Evolutionary conservation across 2,113 vertebrate genomes (phyloP), one percentile per base, ranked within the genome.

Genomic region (Tragelaphus buxtoni): DNA sequence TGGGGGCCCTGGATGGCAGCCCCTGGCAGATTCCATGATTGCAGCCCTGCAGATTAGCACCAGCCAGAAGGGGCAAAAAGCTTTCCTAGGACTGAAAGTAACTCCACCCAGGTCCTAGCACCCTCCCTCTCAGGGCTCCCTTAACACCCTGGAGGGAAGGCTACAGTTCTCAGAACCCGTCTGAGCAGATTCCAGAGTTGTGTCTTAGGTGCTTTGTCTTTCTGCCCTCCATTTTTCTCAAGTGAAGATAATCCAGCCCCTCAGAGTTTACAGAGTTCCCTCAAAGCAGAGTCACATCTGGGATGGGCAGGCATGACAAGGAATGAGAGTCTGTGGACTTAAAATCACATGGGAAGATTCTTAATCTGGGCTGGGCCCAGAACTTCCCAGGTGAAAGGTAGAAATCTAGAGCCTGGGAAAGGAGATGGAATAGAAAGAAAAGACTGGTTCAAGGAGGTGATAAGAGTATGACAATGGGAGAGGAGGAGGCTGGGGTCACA

Each of bases 101-200:
- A 39, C 72, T 32, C 45, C n/a, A 72, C 12, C 49, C 63, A 72
- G 69, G 77, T 90, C 88, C 82, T 82, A 81, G 17, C 3, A 42
- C n/a, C 60, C 72, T 32, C 91, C 81, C 47, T 45, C 11, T 63
- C 85, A n/a, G 17, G 30, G 56, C 58, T 42, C 56, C 49, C 17
- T 32, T 30, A 51, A 88, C 56, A 95, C 74, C 83, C 49, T 60
- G n/a, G n/a, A 82, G 82, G 32, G 35, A 90, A 65, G 65, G 18
- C 77, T 17, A 7, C 26, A 9, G 28, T 61, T 92, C 93, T 49
- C 45, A 91, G 92, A 97, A 96, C 93, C 87, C 87, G 92, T 96
- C 83, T 35, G 95, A 97, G 94, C 83, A 95, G 93, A 97, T 96
- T 94, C 95, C 95, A 88, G 91, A n/a, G 60, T 84, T 84, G 93